Conservation (phyloP, 2,113 vertebrate species). For the Dasyprocta punctata region DNA sequence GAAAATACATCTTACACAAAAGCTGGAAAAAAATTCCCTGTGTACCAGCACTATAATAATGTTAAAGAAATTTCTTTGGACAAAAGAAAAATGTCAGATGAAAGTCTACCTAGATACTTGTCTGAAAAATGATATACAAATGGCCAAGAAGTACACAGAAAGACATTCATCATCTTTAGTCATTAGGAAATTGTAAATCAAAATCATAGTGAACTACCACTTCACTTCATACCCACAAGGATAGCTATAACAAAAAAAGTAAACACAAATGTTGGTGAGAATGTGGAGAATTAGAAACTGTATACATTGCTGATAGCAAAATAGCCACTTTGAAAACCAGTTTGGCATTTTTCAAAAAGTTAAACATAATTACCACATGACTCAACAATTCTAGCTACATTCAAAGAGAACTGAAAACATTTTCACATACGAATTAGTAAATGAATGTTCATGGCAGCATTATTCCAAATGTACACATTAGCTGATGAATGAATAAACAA, state of each 20-base stretch:
- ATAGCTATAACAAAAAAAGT: background rate
- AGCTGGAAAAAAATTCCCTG: background rate
- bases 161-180: background rate
- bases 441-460: background rate
- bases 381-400: conserved; percentile 17
- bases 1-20: background rate
- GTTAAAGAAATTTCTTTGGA: background rate
- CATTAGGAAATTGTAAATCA: conserved; percentile 23
- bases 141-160: conserved; percentile 1
- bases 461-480: background rate
- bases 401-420: background rate
- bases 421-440: background rate
- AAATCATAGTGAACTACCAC: background rate
- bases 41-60: background rate
- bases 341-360: conserved; percentile 11
- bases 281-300: background rate
- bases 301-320: background rate
- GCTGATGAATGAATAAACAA: background rate
- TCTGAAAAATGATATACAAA: conserved; percentile 16
- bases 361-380: background rate
- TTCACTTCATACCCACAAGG: background rate
- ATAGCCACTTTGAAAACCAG: background rate
- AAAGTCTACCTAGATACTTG: background rate
- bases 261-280: background rate
- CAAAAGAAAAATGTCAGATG: background rate